phyloP scores from a whole-genome alignment of 2,888 invertebrate species.

The Ophonus ardosiacus region DNA sequence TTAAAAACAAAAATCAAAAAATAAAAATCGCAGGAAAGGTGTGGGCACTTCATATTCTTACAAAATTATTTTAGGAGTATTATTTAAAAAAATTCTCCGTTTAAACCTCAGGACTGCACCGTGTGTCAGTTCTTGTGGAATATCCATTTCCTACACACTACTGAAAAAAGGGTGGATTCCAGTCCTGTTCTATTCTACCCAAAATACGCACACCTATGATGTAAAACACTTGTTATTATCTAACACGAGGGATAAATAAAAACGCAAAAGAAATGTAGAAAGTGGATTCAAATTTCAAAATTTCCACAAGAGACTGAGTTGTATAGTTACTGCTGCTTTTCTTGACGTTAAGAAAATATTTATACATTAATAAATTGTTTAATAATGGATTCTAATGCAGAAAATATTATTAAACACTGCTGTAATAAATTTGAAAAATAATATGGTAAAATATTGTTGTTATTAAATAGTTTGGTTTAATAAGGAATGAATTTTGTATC shows the following conservation, averaged over 20 bases:
- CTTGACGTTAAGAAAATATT: not conserved
- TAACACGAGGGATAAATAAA: not conserved
- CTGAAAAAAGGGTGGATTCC: not conserved
- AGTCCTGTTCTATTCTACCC: constrained; percentile 12
- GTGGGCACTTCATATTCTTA: constrained; percentile 63
- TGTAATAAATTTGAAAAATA: too few relatives aligned
- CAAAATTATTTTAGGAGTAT: constrained; percentile 19
- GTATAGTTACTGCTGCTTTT: constrained; percentile 6
- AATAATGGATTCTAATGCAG: too few relatives aligned
- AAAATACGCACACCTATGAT: constrained; percentile 19
- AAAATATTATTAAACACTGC: too few relatives aligned
- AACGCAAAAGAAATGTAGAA: constrained; percentile 22
- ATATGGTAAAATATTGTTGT: too few relatives aligned
- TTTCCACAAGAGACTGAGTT: constrained; percentile 48
- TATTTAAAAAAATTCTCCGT: constrained; percentile 25
- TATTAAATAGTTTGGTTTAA: too few relatives aligned
- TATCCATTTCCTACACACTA: constrained; percentile 34
- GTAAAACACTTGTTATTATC: not conserved
- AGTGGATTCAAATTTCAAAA: constrained; percentile 46
- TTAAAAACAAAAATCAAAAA: constrained; percentile 66
- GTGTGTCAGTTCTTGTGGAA: constrained; percentile 57
- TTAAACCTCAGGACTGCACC: constrained; percentile 63
- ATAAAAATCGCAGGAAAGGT: constrained; percentile 70
- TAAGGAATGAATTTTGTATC: too few relatives aligned
- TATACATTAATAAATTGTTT: too few relatives aligned